phyloP scores from a whole-genome alignment of 1,140 invertebrate species.

The Belonocnema kinseyi region DNA sequence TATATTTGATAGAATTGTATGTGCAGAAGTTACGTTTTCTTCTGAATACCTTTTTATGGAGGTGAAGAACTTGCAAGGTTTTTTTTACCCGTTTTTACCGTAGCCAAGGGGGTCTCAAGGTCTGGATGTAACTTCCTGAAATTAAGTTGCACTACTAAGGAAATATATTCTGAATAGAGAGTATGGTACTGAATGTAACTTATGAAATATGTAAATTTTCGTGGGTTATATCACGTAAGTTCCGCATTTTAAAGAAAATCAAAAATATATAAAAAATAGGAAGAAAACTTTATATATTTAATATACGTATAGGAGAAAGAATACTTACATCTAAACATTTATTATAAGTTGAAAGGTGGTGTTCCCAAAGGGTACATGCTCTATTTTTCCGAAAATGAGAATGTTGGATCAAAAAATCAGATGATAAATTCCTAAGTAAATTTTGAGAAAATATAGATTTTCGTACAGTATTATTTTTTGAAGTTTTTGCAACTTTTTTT shows the following conservation, averaged over 20 bases:
- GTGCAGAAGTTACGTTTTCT: slow-evolving; percentile 11
- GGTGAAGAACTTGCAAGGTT: neutral
- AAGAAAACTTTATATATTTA: too few species aligned
- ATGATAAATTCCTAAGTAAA: too few species aligned
- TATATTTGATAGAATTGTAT: slow-evolving; percentile 8
- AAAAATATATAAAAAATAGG: neutral
- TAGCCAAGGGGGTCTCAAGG: neutral
- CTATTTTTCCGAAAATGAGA: too few species aligned
- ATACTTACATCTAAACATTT: too few species aligned
- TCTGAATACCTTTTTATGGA: slow-evolving; percentile 2
- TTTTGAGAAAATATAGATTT: too few species aligned
- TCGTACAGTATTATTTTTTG: too few species aligned
- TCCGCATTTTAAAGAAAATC: slow-evolving; percentile 4
- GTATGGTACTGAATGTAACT: slow-evolving; percentile 1
- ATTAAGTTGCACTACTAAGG: slow-evolving; percentile 23
- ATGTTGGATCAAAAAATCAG: too few species aligned
- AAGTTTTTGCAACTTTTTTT: too few species aligned
- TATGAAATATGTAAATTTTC: slow-evolving; percentile 28
- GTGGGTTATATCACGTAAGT: slow-evolving; percentile 10
- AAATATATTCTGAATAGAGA: slow-evolving; percentile 23
- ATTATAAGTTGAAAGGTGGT: too few species aligned
- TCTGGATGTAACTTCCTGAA: slow-evolving; percentile 29
- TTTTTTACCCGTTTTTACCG: neutral
- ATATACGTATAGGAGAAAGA: too few species aligned
- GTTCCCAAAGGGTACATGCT: too few species aligned